phyloP scores from a whole-genome alignment of 2,888 invertebrate genomes.

The Clivina fossor region DNA sequence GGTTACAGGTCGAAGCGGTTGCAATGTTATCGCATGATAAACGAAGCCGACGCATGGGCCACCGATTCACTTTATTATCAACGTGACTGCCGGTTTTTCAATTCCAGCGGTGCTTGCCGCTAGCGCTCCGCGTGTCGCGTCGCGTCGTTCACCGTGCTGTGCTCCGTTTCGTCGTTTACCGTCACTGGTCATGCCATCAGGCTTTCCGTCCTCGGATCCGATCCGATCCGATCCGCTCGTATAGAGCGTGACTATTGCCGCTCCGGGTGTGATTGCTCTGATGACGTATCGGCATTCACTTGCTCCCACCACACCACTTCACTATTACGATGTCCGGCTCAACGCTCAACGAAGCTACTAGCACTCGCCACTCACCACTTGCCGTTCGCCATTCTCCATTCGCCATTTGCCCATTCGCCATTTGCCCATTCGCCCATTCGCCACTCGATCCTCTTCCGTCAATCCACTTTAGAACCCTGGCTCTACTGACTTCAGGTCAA shows the following conservation, averaged over 20 bases:
- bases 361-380: not conserved
- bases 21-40: slow-evolving; percentile 45
- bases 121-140: no score
- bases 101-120: slow-evolving; percentile 46
- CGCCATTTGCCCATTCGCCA: not conserved
- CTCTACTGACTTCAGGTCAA: no score
- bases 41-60: slow-evolving; percentile 53
- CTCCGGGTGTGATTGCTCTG: slow-evolving; percentile 56
- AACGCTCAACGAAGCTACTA: not conserved
- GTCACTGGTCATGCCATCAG: no score
- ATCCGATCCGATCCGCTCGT: no score
- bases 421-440: no score
- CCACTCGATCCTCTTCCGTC: no score
- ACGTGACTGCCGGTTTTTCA: slow-evolving; percentile 56
- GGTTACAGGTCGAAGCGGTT: slow-evolving; percentile 22
- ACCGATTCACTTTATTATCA: slow-evolving; percentile 50
- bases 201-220: slow-evolving; percentile 37
- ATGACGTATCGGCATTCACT: slow-evolving; percentile 52
- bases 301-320: slow-evolving; percentile 22
- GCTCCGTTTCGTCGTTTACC: no score
- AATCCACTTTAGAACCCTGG: no score
- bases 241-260: slow-evolving; percentile 54
- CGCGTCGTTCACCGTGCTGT: no score
- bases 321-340: slow-evolving; percentile 9
- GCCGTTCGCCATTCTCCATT: not conserved